Conservation (phyloP, 1,140 invertebrate genomes). For the Drosophila novamexicana region DNA sequence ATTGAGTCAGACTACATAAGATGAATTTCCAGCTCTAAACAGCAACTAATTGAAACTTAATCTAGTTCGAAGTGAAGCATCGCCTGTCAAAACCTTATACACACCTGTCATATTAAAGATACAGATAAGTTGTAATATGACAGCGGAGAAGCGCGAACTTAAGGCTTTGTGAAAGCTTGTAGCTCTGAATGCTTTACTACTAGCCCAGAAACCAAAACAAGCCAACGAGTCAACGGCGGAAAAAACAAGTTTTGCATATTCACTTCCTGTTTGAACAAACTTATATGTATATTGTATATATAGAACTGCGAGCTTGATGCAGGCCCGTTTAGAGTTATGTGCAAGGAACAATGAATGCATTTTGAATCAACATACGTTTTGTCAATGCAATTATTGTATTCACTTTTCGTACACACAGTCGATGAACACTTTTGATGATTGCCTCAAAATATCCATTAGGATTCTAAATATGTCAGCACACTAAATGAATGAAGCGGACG, state of each 20-base stretch:
- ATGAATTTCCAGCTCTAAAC: too few species aligned
- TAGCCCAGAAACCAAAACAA: slow-evolving; percentile 7
- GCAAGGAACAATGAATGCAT: slow-evolving; percentile 31
- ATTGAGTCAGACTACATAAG: too few species aligned
- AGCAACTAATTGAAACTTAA: neutral
- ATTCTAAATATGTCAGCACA: slow-evolving; percentile 45
- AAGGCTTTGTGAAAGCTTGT: slow-evolving; percentile 26
- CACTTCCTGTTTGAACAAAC: slow-evolving; percentile 46
- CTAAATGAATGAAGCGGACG: slow-evolving; percentile 23
- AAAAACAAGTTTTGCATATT: slow-evolving; percentile 48
- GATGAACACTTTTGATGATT: slow-evolving; percentile 26
- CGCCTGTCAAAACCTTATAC: neutral
- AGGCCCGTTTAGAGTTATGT: neutral
- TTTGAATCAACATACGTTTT: slow-evolving; percentile 37
- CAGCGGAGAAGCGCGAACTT: neutral
- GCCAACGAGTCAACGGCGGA: slow-evolving; percentile 10
- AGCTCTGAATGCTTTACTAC: slow-evolving; percentile 2
- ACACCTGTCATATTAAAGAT: neutral
- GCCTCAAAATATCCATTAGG: slow-evolving; percentile 32
- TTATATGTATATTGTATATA: slow-evolving; percentile 2
- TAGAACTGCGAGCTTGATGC: neutral
- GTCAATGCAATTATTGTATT: slow-evolving; percentile 19
- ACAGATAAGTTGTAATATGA: neutral
- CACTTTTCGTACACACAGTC: neutral
- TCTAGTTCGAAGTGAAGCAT: neutral